phyloP scores from a whole-genome alignment of 2,888 invertebrate species.

The Cenopis cana region DNA sequence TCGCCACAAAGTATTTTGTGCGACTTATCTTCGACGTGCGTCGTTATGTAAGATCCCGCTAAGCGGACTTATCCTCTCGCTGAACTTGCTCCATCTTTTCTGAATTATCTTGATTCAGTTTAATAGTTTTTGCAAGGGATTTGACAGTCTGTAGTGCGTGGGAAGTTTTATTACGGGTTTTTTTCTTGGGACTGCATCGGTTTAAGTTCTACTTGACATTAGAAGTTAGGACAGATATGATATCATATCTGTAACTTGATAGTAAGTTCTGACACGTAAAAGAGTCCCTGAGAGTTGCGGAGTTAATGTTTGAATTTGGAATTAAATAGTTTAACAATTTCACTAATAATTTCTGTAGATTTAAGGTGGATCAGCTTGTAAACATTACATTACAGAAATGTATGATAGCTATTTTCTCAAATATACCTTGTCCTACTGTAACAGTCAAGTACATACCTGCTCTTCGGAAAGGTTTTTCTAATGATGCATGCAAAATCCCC shows the following conservation, averaged over 20 bases:
- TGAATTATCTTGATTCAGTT: slow-evolving; percentile 4
- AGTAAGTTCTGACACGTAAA: too few species aligned
- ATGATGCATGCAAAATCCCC: too few species aligned
- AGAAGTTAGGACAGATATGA: not conserved
- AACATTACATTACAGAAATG: too few species aligned
- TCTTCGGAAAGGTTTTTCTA: not conserved
- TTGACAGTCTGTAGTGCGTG: not conserved
- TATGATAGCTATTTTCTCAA: not conserved
- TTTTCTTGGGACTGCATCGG: not conserved
- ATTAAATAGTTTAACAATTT: too few species aligned
- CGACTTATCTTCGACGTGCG: slow-evolving; percentile 22
- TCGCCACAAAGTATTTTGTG: not conserved
- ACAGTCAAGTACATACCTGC: not conserved
- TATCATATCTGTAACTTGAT: too few species aligned
- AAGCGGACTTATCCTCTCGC: not conserved
- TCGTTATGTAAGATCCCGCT: not conserved
- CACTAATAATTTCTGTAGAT: too few species aligned
- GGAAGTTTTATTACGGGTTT: not conserved
- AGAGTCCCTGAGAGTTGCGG: too few species aligned
- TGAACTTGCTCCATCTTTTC: slow-evolving; percentile 9
- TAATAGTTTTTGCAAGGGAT: slow-evolving; percentile 10
- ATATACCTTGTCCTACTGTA: not conserved
- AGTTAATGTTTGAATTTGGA: too few species aligned
- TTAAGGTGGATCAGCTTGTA: too few species aligned
- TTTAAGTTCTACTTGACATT: not conserved